phyloP scores from a whole-genome alignment of 92 coral and sea anemone species.

The Scolanthus callimorphus region DNA sequence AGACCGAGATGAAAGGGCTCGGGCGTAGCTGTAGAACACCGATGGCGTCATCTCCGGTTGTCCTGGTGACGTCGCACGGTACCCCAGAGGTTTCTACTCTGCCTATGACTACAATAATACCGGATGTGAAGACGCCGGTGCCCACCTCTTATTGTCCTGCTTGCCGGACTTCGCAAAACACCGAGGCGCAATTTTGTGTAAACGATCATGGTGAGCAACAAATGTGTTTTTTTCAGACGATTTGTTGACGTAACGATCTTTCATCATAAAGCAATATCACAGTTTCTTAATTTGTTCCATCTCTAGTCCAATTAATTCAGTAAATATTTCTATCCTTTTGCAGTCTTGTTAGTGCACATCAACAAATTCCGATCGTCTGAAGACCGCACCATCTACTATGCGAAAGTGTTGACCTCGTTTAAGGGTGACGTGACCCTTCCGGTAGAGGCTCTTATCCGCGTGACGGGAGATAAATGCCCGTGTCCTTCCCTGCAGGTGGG shows the following conservation, averaged over 20 bases:
- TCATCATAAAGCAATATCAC: no score
- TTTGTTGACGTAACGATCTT: no score
- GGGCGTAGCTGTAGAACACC: not conserved
- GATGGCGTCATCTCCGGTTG: not conserved
- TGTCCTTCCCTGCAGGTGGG: slow-evolving; percentile 27
- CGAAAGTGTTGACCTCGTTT: slow-evolving; percentile 17
- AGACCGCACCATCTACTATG: slow-evolving; percentile 35
- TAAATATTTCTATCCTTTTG: not conserved
- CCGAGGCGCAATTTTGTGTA: not conserved
- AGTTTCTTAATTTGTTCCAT: no score
- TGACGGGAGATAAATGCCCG: slow-evolving; percentile 25
- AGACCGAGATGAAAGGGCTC: slow-evolving; percentile 3
- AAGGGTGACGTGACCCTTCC: slow-evolving; percentile 7
- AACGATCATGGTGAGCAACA: not conserved
- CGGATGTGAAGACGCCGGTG: no score
- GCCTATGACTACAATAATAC: no score
- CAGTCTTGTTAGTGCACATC: slow-evolving; percentile 20
- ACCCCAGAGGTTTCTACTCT: no score
- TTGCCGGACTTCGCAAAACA: not conserved
- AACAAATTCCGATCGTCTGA: slow-evolving; percentile 15
- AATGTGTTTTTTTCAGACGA: no score
- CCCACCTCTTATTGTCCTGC: not conserved
- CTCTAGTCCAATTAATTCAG: no score
- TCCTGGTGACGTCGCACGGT: not conserved
- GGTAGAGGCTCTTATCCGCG: slow-evolving; percentile 20